Conservation (phyloP, 2,113 vertebrate species). For the Dryoscopus gambensis region DNA sequence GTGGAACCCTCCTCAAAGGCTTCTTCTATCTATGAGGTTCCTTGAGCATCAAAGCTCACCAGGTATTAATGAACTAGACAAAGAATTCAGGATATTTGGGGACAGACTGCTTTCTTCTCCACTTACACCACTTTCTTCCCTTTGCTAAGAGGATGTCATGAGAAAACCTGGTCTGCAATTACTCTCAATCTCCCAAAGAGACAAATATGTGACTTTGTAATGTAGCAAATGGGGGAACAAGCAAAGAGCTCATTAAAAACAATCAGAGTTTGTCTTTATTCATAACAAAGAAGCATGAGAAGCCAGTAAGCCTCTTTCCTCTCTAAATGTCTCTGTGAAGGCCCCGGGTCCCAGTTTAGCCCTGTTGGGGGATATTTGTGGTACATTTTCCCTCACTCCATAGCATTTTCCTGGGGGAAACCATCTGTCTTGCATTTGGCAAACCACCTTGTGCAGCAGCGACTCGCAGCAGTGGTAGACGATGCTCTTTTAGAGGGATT, state of each 20-base stretch:
- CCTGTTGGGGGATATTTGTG: neutral
- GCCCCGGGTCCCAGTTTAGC: neutral
- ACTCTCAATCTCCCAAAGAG: neutral
- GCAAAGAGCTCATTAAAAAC: neutral
- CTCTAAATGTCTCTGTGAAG: neutral
- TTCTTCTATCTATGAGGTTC: constrained; percentile 14
- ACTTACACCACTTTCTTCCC: neutral
- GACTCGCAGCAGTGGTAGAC: accelerated
- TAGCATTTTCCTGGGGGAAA: neutral
- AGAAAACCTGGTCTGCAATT: neutral
- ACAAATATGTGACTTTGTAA: neutral
- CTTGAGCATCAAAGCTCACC: constrained; percentile 11
- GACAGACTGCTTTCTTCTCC: neutral
- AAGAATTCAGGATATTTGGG: neutral
- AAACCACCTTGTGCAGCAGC: neutral
- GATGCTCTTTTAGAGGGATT: neutral
- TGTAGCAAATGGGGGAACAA: neutral
- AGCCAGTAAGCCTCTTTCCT: neutral
- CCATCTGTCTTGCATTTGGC: neutral
- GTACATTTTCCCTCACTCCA: neutral
- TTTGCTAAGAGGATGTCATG: neutral
- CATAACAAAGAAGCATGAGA: neutral
- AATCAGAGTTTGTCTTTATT: neutral
- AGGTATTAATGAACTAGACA: constrained; percentile 7
- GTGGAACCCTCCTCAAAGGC: neutral